These are phyloP conservation scores for Monomorium pharaonis DNA, from an alignment of 1,140 invertebrate species.

Conservation along the genomic window DNA sequence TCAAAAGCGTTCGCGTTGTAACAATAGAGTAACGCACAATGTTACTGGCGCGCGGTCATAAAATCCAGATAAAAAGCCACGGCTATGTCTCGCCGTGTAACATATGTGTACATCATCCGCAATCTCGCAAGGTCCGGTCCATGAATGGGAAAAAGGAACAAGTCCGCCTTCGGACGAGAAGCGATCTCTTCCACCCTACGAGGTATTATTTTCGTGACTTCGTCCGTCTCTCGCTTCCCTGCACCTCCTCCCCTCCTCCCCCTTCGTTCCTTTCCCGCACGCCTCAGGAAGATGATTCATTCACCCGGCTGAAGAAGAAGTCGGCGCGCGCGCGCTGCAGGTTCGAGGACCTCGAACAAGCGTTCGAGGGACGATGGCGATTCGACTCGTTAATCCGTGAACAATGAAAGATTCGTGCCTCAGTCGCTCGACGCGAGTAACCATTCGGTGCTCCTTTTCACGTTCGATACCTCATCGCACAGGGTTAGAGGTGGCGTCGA, in stretches of 20 bases:
- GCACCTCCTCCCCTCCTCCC: background rate
- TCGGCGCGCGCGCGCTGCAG: slow-evolving; percentile 27
- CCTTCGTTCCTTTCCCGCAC: background rate
- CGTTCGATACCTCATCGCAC: slow-evolving; percentile 32
- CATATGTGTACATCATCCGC: slow-evolving; percentile 42
- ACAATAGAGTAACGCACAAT: slow-evolving; percentile 15
- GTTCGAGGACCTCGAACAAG: slow-evolving; percentile 60
- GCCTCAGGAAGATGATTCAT: slow-evolving; percentile 69
- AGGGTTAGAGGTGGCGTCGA: slow-evolving; percentile 51
- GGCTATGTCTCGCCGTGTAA: slow-evolving; percentile 12
- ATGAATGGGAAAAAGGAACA: slow-evolving; percentile 59
- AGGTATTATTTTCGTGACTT: slow-evolving; percentile 71
- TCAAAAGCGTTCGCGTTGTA: slow-evolving; percentile 15
- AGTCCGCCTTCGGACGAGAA: slow-evolving; percentile 26
- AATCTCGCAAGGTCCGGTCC: slow-evolving; percentile 35
- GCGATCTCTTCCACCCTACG: slow-evolving; percentile 68
- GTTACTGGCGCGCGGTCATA: slow-evolving; percentile 9
- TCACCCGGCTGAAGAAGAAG: slow-evolving; percentile 61
- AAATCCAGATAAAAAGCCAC: slow-evolving; percentile 34
- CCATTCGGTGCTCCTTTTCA: slow-evolving; percentile 66
- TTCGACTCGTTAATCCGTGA: slow-evolving; percentile 75
- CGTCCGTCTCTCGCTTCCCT: slow-evolving; percentile 53
- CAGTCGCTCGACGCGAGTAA: slow-evolving; percentile 59
- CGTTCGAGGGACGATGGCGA: slow-evolving; percentile 54
- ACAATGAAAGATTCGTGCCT: slow-evolving; percentile 74